Conservation (phyloP, 2,113 vertebrate species). For the Formicarius rufipectus region DNA sequence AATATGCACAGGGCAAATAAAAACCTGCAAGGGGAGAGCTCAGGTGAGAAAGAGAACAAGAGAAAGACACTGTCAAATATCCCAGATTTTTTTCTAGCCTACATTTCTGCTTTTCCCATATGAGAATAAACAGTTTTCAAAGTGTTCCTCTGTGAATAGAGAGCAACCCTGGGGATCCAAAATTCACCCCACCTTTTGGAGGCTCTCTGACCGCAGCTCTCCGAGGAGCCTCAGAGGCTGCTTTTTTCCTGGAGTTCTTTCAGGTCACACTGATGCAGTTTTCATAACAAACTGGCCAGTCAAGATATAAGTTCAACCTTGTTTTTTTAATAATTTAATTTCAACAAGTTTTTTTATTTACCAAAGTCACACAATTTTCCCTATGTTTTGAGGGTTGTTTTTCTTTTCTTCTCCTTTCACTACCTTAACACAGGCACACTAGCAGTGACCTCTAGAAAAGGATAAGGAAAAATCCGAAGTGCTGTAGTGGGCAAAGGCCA, state of each 20-base stretch:
- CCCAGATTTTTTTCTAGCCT: not conserved
- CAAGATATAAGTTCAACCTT: not conserved
- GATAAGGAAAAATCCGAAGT: not conserved
- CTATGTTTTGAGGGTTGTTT: not conserved
- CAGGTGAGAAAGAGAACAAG: not conserved
- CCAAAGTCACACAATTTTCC: not conserved
- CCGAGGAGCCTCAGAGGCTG: too few relatives aligned
- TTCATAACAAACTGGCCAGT: not conserved
- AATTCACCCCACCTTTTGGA: not conserved
- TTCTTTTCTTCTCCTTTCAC: not conserved
- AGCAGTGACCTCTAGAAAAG: not conserved
- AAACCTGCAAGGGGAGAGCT: not conserved
- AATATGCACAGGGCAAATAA: not conserved
- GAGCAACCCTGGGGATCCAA: not conserved
- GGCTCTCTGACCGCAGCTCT: not conserved
- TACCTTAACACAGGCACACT: fast-evolving
- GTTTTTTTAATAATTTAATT: not conserved
- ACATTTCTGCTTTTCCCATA: not conserved
- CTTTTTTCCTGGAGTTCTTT: not conserved
- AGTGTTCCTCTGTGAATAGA: not conserved
- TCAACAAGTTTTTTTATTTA: not conserved
- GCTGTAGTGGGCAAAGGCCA: not conserved
- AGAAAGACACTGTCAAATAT: not conserved
- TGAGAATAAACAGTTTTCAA: not conserved
- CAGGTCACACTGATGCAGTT: not conserved